These are phyloP conservation scores for Aegithalos caudatus DNA, from an alignment of 2,113 vertebrate species.

Conservation along the genomic window DNA sequence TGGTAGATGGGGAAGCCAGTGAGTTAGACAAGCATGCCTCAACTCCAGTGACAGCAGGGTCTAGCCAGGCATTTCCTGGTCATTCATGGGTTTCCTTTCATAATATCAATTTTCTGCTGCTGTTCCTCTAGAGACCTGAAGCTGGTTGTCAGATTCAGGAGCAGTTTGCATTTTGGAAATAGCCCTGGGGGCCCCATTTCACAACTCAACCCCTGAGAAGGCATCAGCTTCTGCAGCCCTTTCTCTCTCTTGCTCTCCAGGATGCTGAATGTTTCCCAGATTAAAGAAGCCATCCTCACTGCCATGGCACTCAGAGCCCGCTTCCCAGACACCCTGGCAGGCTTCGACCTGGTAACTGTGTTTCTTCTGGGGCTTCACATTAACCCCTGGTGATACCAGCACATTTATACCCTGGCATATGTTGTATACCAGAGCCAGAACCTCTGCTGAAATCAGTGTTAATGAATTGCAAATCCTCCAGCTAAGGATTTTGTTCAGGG, in stretches of 20 bases:
- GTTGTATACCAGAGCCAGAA: background rate
- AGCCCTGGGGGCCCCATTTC: background rate
- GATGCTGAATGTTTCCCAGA: conserved; percentile 60
- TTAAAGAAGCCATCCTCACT: conserved; percentile 65
- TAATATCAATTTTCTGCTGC: background rate
- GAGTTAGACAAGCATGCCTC: background rate
- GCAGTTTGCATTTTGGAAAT: background rate
- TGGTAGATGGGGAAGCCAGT: background rate
- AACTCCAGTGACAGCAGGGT: conserved; percentile 17
- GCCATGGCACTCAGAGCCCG: conserved; percentile 75
- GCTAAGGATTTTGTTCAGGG: background rate
- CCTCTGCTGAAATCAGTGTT: background rate
- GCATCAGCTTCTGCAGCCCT: background rate
- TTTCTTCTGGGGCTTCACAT: background rate
- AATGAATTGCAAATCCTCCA: background rate
- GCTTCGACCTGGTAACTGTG: conserved; percentile 86
- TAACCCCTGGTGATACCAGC: background rate
- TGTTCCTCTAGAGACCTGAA: background rate
- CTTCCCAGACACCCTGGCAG: conserved; percentile 85
- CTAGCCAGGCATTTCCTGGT: conserved; percentile 50
- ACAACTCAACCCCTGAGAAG: background rate
- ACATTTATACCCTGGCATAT: background rate
- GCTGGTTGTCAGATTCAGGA: conserved; percentile 17
- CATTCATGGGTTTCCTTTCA: conserved; percentile 20
- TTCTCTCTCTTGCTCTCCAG: conserved; percentile 67